Evolutionary conservation across 2,113 vertebrate species (phyloP).

Genomic region (Mandrillus leucophaeus): DNA sequence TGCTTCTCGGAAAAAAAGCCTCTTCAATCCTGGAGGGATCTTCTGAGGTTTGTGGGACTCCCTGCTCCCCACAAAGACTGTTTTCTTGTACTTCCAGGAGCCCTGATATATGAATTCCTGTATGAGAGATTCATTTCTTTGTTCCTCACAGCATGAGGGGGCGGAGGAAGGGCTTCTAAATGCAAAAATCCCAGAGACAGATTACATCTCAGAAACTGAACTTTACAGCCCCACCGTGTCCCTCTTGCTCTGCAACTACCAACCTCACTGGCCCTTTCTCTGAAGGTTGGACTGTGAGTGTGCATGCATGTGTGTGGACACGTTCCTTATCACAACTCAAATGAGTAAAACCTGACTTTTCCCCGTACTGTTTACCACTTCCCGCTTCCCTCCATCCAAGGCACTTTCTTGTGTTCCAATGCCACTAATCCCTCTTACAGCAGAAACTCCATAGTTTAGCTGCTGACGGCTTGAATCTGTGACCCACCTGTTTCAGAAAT

Average conservation of each 20-base stretch:
- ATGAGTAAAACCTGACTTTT: not conserved
- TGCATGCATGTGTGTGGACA: not conserved
- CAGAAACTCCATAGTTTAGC: constrained; percentile 7
- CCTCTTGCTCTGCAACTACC: not conserved
- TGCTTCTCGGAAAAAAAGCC: not conserved
- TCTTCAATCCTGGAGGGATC: not conserved
- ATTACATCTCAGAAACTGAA: not conserved
- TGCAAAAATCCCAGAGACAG: not conserved
- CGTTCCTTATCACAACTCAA: not conserved
- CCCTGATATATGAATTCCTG: not conserved
- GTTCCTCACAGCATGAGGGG: not conserved
- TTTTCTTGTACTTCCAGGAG: not conserved
- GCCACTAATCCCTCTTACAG: not conserved
- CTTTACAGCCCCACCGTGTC: not conserved
- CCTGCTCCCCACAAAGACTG: not conserved
- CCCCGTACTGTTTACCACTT: not conserved
- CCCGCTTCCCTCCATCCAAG: not conserved
- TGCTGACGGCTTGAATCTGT: not conserved
- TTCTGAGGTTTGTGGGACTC: not conserved
- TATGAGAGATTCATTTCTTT: not conserved
- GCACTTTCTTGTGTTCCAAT: not conserved
- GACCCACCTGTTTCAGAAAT: not conserved
- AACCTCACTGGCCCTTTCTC: not conserved
- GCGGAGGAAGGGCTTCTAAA: not conserved
- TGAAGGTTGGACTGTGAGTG: not conserved